Evolutionary conservation across 2,888 invertebrate species (phyloP).

Genomic region (Liposcelis brunnea): DNA sequence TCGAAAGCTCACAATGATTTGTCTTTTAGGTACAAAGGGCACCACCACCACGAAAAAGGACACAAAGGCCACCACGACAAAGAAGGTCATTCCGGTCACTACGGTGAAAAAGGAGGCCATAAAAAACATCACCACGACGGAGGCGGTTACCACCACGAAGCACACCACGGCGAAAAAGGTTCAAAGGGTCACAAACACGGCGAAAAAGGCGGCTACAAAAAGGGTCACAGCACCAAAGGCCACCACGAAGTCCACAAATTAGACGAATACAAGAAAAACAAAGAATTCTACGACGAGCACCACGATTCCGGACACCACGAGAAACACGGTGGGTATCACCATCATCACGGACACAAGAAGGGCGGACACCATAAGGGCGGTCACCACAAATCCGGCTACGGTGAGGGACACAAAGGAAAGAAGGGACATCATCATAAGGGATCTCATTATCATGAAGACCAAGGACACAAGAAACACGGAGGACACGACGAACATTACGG

Average conservation of each 20-base stretch:
- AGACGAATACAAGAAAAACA: constrained; percentile 73
- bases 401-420: constrained; percentile 61
- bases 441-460: constrained; percentile 58
- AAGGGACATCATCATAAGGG: constrained; percentile 68
- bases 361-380: constrained; percentile 67
- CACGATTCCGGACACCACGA: constrained; percentile 67
- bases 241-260: constrained; percentile 71
- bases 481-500: constrained; percentile 62
- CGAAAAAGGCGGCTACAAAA: constrained; percentile 57
- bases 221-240: constrained; percentile 73
- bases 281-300: constrained; percentile 72
- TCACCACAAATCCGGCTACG: constrained; percentile 58
- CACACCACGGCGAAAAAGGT: constrained; percentile 47
- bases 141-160: constrained; percentile 44
- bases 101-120: constrained; percentile 41
- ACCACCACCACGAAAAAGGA: constrained; percentile 58
- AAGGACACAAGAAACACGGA: constrained; percentile 59
- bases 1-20: too few relatives aligned
- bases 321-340: constrained; percentile 63
- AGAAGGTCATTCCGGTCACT: constrained; percentile 42
- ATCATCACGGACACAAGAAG: constrained; percentile 64
- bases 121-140: constrained; percentile 45
- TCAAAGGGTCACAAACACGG: constrained; percentile 47
- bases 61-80: constrained; percentile 60
- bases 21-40: constrained; percentile 45